phyloP scores from a whole-genome alignment of 2,888 invertebrate species.

The Tillus elongatus region DNA sequence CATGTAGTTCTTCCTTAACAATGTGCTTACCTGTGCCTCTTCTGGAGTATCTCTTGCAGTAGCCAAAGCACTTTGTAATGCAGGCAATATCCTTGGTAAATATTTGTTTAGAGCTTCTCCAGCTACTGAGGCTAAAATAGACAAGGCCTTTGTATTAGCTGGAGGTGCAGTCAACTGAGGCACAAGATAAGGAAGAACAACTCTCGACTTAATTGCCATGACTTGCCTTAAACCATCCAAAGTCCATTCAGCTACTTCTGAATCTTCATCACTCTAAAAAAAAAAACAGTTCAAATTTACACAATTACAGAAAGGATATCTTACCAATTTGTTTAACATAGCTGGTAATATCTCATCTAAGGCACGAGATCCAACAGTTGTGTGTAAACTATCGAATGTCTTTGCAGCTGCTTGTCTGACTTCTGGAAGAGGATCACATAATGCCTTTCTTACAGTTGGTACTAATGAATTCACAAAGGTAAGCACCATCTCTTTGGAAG shows the following conservation, averaged over 20 bases:
- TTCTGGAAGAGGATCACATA: conserved; percentile 88
- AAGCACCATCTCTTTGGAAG: conserved; percentile 87
- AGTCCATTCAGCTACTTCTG: conserved; percentile 74
- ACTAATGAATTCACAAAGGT: conserved; percentile 81
- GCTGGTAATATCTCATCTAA: conserved; percentile 93
- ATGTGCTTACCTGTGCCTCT: conserved; percentile 42
- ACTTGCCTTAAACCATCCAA: conserved; percentile 94
- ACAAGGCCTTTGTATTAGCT: conserved; percentile 87
- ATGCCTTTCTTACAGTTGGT: conserved; percentile 89
- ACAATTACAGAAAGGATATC: conserved; percentile 12
- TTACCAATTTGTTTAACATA: conserved; percentile 69
- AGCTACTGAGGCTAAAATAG: conserved; percentile 89
- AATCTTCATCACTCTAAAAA: conserved; percentile 63
- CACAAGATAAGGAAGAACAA: conserved; percentile 91
- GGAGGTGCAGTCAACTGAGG: conserved; percentile 86
- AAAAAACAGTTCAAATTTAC: conserved; percentile 7
- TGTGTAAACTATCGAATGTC: conserved; percentile 93
- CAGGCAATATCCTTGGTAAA: conserved; percentile 84
- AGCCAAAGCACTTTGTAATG: conserved; percentile 69
- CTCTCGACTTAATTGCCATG: conserved; percentile 92
- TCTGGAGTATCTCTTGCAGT: conserved; percentile 57
- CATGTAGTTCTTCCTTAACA: background rate
- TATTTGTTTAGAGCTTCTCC: conserved; percentile 88
- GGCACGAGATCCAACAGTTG: conserved; percentile 86
- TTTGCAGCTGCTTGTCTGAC: conserved; percentile 91